phyloP scores from a whole-genome alignment of 2,113 vertebrate species.

The Pimephales promelas region DNA sequence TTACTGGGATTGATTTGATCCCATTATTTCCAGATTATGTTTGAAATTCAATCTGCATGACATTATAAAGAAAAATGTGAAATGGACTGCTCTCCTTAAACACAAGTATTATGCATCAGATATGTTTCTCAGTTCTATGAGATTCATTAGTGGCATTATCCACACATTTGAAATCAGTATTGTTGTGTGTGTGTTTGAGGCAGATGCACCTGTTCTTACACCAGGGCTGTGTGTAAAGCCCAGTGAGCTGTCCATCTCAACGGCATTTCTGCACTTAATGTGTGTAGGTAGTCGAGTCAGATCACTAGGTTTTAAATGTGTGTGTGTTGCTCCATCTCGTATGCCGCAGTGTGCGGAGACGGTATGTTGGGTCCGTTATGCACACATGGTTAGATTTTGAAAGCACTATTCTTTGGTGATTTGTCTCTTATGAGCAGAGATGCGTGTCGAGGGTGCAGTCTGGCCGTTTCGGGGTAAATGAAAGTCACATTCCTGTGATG shows the following conservation, averaged over 20 bases:
- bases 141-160: background rate
- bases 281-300: background rate
- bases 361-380: background rate
- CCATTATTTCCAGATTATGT: background rate
- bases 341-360: slow-evolving; percentile 16
- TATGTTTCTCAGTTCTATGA: background rate
- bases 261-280: background rate
- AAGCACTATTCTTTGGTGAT: background rate
- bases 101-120: background rate
- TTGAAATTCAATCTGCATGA: background rate
- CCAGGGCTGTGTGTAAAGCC: background rate
- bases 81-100: background rate
- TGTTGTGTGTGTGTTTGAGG: background rate
- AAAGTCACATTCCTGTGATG: slow-evolving; percentile 7
- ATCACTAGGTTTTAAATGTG: background rate
- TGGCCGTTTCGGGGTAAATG: background rate
- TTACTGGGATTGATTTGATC: background rate
- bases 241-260: background rate
- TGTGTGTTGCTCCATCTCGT: background rate
- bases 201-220: background rate
- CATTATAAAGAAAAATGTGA: background rate
- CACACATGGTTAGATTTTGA: background rate
- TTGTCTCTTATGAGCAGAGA: background rate
- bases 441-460: background rate
- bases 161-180: background rate